phyloP scores from a whole-genome alignment of 2,888 invertebrate species.

The Lasiommata megera region DNA sequence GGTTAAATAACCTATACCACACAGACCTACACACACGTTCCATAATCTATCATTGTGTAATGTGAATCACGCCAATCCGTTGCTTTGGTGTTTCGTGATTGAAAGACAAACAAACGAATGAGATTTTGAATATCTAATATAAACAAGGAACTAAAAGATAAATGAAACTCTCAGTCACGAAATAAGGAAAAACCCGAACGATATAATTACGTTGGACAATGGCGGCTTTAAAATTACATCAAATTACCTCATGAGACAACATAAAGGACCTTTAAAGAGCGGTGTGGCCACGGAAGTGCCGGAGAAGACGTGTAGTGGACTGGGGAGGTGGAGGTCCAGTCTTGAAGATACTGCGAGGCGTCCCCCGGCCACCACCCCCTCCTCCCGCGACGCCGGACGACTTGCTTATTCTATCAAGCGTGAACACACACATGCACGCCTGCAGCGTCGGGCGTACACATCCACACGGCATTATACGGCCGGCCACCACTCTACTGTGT shows the following conservation, averaged over 20 bases:
- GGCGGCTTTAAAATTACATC: constrained; percentile 9
- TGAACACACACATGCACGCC: constrained; percentile 63
- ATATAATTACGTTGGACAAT: constrained; percentile 4
- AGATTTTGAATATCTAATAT: no score
- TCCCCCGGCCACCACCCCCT: constrained; percentile 39
- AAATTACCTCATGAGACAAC: constrained; percentile 57
- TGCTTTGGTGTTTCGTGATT: no score
- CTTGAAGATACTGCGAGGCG: constrained; percentile 74
- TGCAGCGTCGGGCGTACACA: constrained; percentile 60
- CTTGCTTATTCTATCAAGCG: constrained; percentile 82
- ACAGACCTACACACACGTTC: no score
- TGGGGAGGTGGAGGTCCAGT: constrained; percentile 75
- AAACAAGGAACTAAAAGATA: no score
- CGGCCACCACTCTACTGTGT: constrained; percentile 81
- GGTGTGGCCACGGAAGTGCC: constrained; percentile 75
- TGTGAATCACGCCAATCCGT: no score
- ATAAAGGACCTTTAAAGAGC: constrained; percentile 72
- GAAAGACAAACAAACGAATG: no score
- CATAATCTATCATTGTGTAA: no score
- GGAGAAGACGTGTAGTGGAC: constrained; percentile 77
- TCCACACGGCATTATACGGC: constrained; percentile 71
- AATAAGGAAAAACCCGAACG: neutral
- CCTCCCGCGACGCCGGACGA: constrained; percentile 66
- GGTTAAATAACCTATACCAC: no score
- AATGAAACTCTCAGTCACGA: neutral